These are phyloP conservation scores for Porites evermanni DNA, from an alignment of 92 coral and sea anemone genomes.

Conservation along the genomic window DNA sequence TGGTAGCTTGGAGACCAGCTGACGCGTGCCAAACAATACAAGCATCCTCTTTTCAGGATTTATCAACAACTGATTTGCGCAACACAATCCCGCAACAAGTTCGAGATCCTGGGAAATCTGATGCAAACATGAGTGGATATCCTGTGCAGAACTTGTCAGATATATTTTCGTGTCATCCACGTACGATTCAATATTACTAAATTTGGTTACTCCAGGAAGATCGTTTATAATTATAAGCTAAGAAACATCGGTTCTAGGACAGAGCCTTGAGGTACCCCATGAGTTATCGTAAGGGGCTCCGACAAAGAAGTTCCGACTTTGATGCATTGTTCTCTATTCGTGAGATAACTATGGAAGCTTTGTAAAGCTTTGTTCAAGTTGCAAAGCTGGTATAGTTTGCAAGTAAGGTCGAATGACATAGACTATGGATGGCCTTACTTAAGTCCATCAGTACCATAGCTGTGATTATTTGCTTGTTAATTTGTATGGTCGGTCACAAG, in stretches of 20 bases:
- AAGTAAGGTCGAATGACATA: neutral
- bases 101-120: slow-evolving; percentile 6
- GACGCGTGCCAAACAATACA: neutral
- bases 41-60: slow-evolving; percentile 1
- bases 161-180: neutral
- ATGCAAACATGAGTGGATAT: slow-evolving; percentile 18
- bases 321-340: neutral
- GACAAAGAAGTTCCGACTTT: neutral
- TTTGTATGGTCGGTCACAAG: neutral
- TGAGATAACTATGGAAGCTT: neutral
- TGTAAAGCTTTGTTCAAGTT: neutral
- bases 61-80: slow-evolving; percentile 6
- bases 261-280: neutral
- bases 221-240: neutral
- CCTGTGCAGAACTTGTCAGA: slow-evolving; percentile 10
- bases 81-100: slow-evolving; percentile 5
- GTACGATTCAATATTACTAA: no score
- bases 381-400: neutral
- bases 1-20: slow-evolving; percentile 3
- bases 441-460: neutral
- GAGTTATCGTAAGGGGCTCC: neutral
- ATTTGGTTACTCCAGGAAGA: neutral
- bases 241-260: neutral
- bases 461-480: neutral
- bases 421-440: neutral